Base-by-base conservation (phyloP, 2,888 invertebrate species). In the Drosophila helvetica region DNA sequence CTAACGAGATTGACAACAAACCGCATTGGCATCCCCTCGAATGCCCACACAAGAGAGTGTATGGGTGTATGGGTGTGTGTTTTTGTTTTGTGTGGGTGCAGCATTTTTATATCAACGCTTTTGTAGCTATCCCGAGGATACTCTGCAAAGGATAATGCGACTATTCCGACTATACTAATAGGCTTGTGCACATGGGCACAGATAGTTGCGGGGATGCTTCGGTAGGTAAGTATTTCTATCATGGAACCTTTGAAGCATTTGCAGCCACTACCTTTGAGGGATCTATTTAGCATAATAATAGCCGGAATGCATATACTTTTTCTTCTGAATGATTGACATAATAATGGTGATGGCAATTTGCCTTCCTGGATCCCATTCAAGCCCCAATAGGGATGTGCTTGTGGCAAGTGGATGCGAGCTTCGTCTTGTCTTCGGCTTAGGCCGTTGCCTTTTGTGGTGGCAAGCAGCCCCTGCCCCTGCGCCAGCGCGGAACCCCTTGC, bases 1-100 rank as follows among this genome's bases (percentile, higher is more conserved):
- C 86, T 84, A 84, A 84, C 83, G 88, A 84, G 88, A 84, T 84
- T 84, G 83, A 84, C 83, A 82, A 82, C 81, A 86, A 86, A 82
- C 81, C 81, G 87, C 81, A 82, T 73, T 78, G 74, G 64, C 74
- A 72, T 62, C 48, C 57, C 45, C 43, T 52, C 52, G 18, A 46
- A 30, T 22, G 50, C 42, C 47, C 42, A 45, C n/a, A 63, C 45
- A 62, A 15, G 15, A 25, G 4, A 18, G 25, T 56, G n/a, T n/a
- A n/a, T n/a, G 25, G 30, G n/a, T 42, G 50, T 19, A 17, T 38
- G 17, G 55, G n/a, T n/a, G n/a, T n/a, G n/a, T n/a, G n/a, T 33
- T 52, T 67, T 67, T 52, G 45, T 53, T 51, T 56, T 58, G 61
- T 53, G 52, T 68, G 68, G 75, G 64, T 83, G 86, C 72, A 73